phyloP scores from a whole-genome alignment of 2,797 vertebrate genomes.

The Rhodeus uyekii region DNA sequence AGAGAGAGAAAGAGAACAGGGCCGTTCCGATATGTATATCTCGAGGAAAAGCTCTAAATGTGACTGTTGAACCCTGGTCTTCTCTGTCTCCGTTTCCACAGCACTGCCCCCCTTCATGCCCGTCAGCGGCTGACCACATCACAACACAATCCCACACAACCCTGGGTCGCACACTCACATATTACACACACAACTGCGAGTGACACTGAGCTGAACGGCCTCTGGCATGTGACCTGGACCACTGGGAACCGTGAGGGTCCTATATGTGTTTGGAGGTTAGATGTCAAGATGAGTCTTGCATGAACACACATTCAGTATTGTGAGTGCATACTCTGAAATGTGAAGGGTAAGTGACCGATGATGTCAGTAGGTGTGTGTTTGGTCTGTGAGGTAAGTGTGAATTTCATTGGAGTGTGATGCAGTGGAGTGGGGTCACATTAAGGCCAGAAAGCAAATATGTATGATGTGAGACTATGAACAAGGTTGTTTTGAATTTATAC shows the following conservation, averaged over 20 bases:
- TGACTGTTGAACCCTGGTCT: conserved; percentile 51
- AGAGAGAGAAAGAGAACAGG: neutral
- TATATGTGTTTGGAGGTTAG: neutral
- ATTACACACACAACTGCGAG: conserved; percentile 32
- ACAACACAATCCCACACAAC: conserved; percentile 36
- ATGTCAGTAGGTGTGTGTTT: conserved; percentile 15
- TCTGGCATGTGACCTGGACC: conserved; percentile 28
- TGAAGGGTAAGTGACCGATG: conserved; percentile 4
- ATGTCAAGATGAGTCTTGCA: neutral
- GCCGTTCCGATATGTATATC: neutral
- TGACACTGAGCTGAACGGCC: conserved; percentile 48
- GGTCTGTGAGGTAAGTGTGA: conserved; percentile 44
- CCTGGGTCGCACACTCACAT: conserved; percentile 35
- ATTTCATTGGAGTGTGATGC: conserved; percentile 36
- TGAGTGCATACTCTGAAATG: neutral
- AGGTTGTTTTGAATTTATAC: neutral
- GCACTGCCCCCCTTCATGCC: neutral
- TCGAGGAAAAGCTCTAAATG: conserved; percentile 36
- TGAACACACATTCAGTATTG: neutral
- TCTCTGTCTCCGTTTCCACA: conserved; percentile 27
- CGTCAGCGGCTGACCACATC: conserved; percentile 37
- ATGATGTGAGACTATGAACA: neutral
- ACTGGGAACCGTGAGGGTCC: neutral
- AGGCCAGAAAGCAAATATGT: neutral
- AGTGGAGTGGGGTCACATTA: conserved; percentile 9